phyloP scores from a whole-genome alignment of 1,140 invertebrate species.

The Brachionus paranguensis region DNA sequence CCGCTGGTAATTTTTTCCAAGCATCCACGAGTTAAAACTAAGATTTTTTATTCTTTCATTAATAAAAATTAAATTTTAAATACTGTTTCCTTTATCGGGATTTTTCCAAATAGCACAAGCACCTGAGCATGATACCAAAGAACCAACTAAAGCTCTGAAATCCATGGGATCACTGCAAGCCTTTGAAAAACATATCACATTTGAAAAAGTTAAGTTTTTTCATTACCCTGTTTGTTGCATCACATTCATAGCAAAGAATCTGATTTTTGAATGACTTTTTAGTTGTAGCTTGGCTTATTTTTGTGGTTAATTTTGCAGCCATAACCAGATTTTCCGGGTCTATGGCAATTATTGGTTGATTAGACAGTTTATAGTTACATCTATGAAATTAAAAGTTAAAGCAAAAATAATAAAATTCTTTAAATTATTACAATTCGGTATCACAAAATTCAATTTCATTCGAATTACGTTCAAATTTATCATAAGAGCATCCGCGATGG shows the following conservation, averaged over 20 bases:
- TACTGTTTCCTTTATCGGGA: not conserved
- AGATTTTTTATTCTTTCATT: not conserved
- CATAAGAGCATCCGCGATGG: not conserved
- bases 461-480: not conserved
- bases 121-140: not conserved
- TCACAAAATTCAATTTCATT: not conserved
- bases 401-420: not conserved
- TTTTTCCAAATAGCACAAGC: not conserved
- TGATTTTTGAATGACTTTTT: not conserved
- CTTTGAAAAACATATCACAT: not conserved
- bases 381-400: not conserved
- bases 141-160: not conserved
- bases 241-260: slow-evolving; percentile 9
- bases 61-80: not conserved
- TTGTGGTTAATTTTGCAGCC: not conserved
- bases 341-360: not conserved
- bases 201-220: not conserved
- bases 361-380: not conserved
- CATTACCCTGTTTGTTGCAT: not conserved
- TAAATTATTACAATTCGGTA: not conserved
- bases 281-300: not conserved
- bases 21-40: not conserved
- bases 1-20: not conserved
- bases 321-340: not conserved
- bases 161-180: not conserved